Evolutionary conservation across 2,888 invertebrate species (phyloP), one percentile per base, ranked within the genome.

Genomic region (Andrena bucephala): DNA sequence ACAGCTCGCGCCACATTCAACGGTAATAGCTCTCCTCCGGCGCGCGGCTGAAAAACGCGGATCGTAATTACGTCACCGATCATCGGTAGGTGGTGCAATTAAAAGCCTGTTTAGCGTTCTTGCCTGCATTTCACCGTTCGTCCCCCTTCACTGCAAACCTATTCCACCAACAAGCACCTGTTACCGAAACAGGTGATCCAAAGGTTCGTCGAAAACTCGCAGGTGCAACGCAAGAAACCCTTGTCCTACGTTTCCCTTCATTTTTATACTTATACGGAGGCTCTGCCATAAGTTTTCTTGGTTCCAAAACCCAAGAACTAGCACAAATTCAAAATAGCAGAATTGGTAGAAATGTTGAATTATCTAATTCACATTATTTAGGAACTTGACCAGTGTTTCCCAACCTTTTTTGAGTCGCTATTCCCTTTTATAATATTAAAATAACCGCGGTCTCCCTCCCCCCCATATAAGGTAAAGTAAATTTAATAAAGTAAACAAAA

Each of bases 121-220:
- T 68, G 60, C 48, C 52, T 54, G 59, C 29, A 52, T 69, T 65
- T 57, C 16, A 36, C 13, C 31, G 24, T 13, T 36, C 33, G 60
- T 59, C 54, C n/a, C 31, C 36, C 48, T 48, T 50, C 29, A 8
- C 5, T 27, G 29, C 2, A 70, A 67, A 27, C 10, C 57, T 57
- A 27, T 48, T 60, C 70, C 70, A 29, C 59, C 29, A 10, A 24
- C 24, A 4, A 27, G 59, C 84, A 84, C 83, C 84, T 84, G 84
- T 79, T 71, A 59, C 33, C n/a, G 57, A 70, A 76, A 79, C 84
- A 84, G 83, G 79, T 83, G 84, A 69, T 60, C 54, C 50, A 70
- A 69, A 36, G 24, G 62, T 62, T 24, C 20, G 36, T 63, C 68
- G 24, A 62, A 68, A 69, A 62, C 68, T 36, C 50, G 73, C 83